Evolutionary conservation across 2,888 invertebrate species (phyloP), one percentile per base, ranked within the genome.

Genomic region (Microdon myrmicae): DNA sequence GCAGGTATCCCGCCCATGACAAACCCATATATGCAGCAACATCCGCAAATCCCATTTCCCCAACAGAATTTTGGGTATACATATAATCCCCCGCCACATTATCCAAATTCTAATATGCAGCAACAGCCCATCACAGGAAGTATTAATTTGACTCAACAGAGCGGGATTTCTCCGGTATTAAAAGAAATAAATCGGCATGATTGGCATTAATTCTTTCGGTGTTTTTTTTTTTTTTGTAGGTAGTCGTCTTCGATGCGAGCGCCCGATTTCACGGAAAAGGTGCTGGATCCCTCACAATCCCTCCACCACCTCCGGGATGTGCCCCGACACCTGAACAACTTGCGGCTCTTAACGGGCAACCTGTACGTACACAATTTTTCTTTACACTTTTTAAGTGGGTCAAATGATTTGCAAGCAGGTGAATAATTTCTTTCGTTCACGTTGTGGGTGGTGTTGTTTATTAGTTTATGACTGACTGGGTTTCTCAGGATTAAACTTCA

Each of bases 231-330:
- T 6, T 37, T 2, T 26, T 17, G 9, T 6, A 70, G 69, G 35
- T 66, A 10, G 48, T 70, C 6, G 49, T 64, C 17, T 71, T 68
- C 32, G 70, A 70, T 55, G 48, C 68, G 6, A 70, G 68, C 4
- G 68, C 71, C 5, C 64, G 71, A 22, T 71, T 71, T 39, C 67
- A 68, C 14, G 70, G 70, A 2, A 61, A 68, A 34, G 68, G 67
- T 0, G 39, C 70, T 3, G 79, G 77, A 3, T 71, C 74, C 3
- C 70, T 79, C 23, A 70, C 69, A 6, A 71, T 79, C 29, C 79
- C 79, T 4, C 79, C 79, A 19, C 79, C 79, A 4, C 79, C 79
- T 2, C 79, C 79, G 1, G 79, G 79, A 0, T 78, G 72, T 60
- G 66, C 74, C 23, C 77, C 79, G 2, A 79, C 76, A 1, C 72